These are phyloP conservation scores for Sitobion miscanthi DNA, from an alignment of 1,140 invertebrate genomes.

Conservation along the genomic window DNA sequence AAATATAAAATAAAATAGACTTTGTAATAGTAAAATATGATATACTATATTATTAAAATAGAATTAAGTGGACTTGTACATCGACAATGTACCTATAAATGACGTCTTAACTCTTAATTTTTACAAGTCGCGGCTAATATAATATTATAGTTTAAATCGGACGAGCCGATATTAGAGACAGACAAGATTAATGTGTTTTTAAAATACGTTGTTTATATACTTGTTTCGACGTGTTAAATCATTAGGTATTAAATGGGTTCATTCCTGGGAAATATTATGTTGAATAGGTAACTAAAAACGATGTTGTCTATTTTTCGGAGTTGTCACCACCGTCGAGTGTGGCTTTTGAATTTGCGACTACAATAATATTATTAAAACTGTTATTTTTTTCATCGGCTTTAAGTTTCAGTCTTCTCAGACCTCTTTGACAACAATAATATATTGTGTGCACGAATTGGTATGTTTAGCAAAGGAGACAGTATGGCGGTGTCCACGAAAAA, in stretches of 20 bases:
- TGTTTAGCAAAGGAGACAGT: conserved; percentile 63
- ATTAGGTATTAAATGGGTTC: neutral
- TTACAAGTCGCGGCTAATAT: neutral
- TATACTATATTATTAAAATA: neutral
- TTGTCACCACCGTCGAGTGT: too few species aligned
- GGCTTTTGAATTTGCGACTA: neutral
- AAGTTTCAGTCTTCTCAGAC: neutral
- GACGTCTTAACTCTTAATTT: neutral
- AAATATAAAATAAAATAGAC: neutral
- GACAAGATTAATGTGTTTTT: neutral
- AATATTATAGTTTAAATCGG: neutral
- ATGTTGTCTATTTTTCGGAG: too few species aligned
- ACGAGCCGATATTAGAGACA: neutral
- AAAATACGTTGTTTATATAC: neutral
- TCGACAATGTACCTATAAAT: neutral
- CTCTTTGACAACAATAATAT: neutral
- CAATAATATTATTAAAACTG: neutral
- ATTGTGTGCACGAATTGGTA: neutral
- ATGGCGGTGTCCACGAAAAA: conserved; percentile 80
- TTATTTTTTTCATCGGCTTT: neutral
- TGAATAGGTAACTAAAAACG: neutral
- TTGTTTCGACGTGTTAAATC: neutral
- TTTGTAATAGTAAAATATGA: neutral
- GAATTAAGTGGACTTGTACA: neutral
- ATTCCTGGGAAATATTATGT: neutral